Percentiles rank a stretch among this genome's conserved stretches.
These are phyloP conservation scores for Lepetodrilus schrolli DNA, from an alignment of 2,888 invertebrate species.

Conservation along the genomic window DNA sequence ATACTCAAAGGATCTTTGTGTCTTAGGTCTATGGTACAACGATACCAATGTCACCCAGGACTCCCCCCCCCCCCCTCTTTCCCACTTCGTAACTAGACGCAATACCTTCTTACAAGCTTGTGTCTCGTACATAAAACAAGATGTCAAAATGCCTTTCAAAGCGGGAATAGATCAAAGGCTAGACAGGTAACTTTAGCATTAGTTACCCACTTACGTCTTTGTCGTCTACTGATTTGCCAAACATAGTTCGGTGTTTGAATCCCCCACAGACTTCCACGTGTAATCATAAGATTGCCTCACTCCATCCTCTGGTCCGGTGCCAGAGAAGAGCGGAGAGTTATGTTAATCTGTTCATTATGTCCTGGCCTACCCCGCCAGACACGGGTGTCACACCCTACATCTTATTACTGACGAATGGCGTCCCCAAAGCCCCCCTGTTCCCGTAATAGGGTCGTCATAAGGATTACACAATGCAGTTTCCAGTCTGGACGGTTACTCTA, in stretches of 20 bases:
- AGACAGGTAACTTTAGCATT: not conserved
- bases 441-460: not conserved
- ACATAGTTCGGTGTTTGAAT: not conserved
- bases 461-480: constrained; percentile 9
- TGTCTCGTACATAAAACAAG: not conserved
- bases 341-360: not conserved
- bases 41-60: no score
- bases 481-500: not conserved
- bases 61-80: no score
- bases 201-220: not conserved
- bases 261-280: not conserved
- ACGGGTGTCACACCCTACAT: not conserved
- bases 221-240: not conserved
- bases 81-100: no score
- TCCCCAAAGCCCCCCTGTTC: not conserved
- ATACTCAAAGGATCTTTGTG: no score
- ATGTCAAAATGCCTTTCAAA: constrained; percentile 5
- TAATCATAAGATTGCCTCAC: not conserved
- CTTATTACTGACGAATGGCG: constrained; percentile 12
- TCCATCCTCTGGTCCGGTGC: no score
- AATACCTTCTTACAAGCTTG: no score
- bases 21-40: no score
- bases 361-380: not conserved
- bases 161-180: not conserved
- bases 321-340: not conserved